Conservation (phyloP, 1,140 invertebrate species). For the Cydia splendana region DNA sequence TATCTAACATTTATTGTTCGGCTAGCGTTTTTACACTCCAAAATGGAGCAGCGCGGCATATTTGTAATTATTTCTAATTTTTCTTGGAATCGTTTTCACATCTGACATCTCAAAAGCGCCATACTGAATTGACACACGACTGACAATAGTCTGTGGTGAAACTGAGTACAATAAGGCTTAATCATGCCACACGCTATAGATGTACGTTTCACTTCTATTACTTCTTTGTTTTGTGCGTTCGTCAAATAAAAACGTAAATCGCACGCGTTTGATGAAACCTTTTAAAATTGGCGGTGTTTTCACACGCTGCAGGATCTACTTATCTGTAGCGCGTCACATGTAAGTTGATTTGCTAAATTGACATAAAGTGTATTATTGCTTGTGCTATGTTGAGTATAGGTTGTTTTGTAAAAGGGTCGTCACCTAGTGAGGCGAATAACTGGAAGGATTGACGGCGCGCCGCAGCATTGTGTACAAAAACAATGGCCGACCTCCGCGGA, state of each 20-base stretch:
- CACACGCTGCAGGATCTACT: background rate
- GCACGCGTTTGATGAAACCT: background rate
- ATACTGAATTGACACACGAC: no score
- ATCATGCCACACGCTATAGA: no score
- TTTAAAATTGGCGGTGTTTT: background rate
- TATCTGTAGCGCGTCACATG: background rate
- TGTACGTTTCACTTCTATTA: no score
- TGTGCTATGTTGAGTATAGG: background rate
- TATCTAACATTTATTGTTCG: no score
- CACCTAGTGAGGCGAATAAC: constrained; percentile 65
- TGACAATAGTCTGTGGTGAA: no score
- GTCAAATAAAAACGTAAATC: background rate
- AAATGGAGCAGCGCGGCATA: no score
- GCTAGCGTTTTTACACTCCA: no score
- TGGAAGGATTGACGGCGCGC: constrained; percentile 65
- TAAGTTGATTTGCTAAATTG: background rate
- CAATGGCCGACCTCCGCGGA: constrained; percentile 73
- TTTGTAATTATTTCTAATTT: no score
- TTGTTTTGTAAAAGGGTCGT: constrained; percentile 52
- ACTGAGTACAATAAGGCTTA: no score
- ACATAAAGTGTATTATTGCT: background rate
- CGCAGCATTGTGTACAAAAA: constrained; percentile 74
- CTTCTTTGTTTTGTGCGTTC: no score
- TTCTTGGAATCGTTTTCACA: no score
- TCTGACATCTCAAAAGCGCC: no score